These are phyloP conservation scores for Drosophila watanabei DNA, from an alignment of 1,140 invertebrate species.

Conservation along the genomic window DNA sequence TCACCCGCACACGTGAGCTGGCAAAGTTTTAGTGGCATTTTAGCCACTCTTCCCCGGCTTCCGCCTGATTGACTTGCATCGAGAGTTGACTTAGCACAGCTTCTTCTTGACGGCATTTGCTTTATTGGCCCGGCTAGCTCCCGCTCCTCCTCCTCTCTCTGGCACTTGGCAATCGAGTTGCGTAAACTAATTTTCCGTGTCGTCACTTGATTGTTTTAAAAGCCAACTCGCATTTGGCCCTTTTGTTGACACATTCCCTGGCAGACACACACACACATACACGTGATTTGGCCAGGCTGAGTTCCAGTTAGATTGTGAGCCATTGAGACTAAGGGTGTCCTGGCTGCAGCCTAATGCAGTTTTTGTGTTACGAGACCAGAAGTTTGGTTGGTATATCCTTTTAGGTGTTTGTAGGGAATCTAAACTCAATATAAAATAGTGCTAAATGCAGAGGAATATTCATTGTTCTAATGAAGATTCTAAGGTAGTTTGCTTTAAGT, in stretches of 20 bases:
- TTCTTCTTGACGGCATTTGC: constrained; percentile 39
- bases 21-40: constrained; percentile 71
- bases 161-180: constrained; percentile 69
- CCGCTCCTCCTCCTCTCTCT: not conserved
- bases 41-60: constrained; percentile 44
- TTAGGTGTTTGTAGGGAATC: not conserved
- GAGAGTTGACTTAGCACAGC: constrained; percentile 80
- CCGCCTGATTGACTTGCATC: constrained; percentile 81
- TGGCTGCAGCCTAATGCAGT: constrained; percentile 65
- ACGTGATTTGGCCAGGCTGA: constrained; percentile 49
- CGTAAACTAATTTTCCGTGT: constrained; percentile 84
- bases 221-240: constrained; percentile 57
- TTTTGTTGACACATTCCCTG: constrained; percentile 55
- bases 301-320: constrained; percentile 41
- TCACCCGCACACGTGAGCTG: constrained; percentile 58
- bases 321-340: not conserved
- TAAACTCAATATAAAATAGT: not conserved
- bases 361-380: constrained; percentile 54
- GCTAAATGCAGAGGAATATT: not conserved
- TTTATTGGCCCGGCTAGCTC: constrained; percentile 34
- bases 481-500: not conserved
- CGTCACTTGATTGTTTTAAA: constrained; percentile 84
- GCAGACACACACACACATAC: constrained; percentile 11
- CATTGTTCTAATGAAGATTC: not conserved
- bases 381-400: not conserved